Percentiles rank a stretch among this genome's conserved stretches.
phyloP scores from a whole-genome alignment of 2,888 invertebrate species.

The Steinernema scapterisci region DNA sequence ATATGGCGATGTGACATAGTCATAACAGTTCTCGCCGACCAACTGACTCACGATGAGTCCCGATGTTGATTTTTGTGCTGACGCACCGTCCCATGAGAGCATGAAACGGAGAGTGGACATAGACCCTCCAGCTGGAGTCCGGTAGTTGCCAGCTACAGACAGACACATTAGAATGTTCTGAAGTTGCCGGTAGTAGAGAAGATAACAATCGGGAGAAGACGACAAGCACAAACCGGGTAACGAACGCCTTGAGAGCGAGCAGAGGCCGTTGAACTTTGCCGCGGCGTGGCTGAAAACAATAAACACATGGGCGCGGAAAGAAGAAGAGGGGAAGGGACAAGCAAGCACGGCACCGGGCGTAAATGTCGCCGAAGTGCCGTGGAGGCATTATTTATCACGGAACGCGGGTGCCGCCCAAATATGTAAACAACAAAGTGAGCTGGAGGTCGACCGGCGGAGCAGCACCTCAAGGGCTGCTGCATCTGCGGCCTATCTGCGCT shows the following conservation, averaged over 20 bases:
- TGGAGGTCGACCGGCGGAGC: neutral
- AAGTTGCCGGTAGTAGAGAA: too few species aligned
- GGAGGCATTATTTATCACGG: conserved; percentile 19
- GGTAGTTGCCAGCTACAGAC: too few species aligned
- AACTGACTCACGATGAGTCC: too few species aligned
- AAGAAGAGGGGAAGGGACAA: neutral
- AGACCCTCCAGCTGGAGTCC: too few species aligned
- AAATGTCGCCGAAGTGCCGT: conserved; percentile 7
- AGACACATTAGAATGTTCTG: too few species aligned
- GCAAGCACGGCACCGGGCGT: neutral
- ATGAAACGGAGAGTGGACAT: too few species aligned
- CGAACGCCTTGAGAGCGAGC: neutral
- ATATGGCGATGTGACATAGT: too few species aligned
- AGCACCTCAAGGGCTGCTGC: conserved; percentile 20
- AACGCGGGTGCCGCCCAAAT: neutral
- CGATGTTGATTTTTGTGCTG: too few species aligned
- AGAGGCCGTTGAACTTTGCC: conserved; percentile 3
- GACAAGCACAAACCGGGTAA: neutral
- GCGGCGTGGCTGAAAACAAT: neutral
- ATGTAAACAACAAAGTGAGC: conserved; percentile 22
- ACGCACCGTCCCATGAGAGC: too few species aligned
- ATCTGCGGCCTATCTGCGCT: neutral
- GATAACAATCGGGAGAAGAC: too few species aligned
- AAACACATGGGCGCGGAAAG: neutral
- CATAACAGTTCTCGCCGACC: too few species aligned